These are phyloP conservation scores for Actinemys pallida DNA, from an alignment of 2,113 vertebrate genomes.

Conservation along the genomic window DNA sequence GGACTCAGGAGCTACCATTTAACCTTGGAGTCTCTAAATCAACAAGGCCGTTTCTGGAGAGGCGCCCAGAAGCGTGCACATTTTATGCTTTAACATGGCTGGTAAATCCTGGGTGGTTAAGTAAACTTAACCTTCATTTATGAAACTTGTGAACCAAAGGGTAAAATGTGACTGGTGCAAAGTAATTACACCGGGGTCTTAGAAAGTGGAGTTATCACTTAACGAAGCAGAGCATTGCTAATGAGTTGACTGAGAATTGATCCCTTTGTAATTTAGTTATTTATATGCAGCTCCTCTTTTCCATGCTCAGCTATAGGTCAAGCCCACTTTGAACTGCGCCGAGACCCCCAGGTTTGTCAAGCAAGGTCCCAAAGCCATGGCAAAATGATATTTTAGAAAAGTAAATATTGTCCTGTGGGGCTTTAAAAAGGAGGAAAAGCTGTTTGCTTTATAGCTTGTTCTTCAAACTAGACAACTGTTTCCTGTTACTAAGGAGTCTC, in stretches of 20 bases:
- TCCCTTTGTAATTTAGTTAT: slow-evolving; percentile 96
- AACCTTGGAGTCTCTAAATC: slow-evolving; percentile 88
- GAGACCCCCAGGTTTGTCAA: slow-evolving; percentile 89
- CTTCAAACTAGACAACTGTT: slow-evolving; percentile 78
- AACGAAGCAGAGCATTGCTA: slow-evolving; percentile 90
- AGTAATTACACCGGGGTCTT: slow-evolving; percentile 92
- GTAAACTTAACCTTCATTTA: slow-evolving; percentile 99
- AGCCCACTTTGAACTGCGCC: slow-evolving; percentile 85
- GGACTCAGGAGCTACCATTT: slow-evolving; percentile 84
- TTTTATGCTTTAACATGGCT: slow-evolving; percentile 98
- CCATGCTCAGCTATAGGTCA: slow-evolving; percentile 88
- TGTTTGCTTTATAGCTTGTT: slow-evolving; percentile 90
- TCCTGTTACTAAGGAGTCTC: slow-evolving; percentile 77
- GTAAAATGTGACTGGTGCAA: slow-evolving; percentile 87
- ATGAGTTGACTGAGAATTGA: slow-evolving; percentile 97
- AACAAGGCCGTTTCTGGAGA: slow-evolving; percentile 74
- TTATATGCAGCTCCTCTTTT: slow-evolving; percentile 90
- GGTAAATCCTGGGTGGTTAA: slow-evolving; percentile 96
- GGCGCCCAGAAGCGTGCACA: slow-evolving; percentile 84
- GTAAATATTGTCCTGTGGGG: slow-evolving; percentile 96
- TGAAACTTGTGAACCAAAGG: slow-evolving; percentile 92
- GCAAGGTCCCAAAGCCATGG: slow-evolving; percentile 90
- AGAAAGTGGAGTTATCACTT: slow-evolving; percentile 90
- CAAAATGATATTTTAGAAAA: slow-evolving; percentile 97
- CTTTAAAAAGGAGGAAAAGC: slow-evolving; percentile 86